Conservation (phyloP, 1,140 invertebrate species). For the Drosophila pachea region DNA sequence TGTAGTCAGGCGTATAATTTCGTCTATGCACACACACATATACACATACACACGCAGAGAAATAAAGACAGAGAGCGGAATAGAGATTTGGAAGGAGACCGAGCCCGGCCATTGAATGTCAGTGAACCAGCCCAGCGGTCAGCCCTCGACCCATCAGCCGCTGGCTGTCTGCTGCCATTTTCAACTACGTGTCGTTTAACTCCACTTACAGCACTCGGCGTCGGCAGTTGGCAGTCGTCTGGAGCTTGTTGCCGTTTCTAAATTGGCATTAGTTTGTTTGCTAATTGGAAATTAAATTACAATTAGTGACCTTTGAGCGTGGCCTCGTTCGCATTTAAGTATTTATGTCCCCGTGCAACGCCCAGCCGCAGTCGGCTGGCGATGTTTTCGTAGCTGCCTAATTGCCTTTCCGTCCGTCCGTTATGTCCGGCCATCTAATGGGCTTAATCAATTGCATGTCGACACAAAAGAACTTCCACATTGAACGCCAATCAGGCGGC, state of each 20-base stretch:
- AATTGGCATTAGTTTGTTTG: slow-evolving; percentile 78
- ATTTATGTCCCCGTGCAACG: slow-evolving; percentile 48
- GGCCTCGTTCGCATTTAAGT: slow-evolving; percentile 62
- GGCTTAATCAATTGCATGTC: slow-evolving; percentile 64
- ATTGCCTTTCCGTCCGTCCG: slow-evolving; percentile 54
- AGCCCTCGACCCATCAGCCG: neutral
- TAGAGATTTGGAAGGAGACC: neutral
- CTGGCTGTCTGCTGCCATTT: slow-evolving; percentile 21
- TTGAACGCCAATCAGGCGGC: neutral
- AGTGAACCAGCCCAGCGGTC: slow-evolving; percentile 1
- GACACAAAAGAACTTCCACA: neutral
- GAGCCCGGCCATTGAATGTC: slow-evolving; percentile 27
- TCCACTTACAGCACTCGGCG: slow-evolving; percentile 41
- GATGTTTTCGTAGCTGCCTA: slow-evolving; percentile 34
- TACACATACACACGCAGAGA: slow-evolving; percentile 10
- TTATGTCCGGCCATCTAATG: slow-evolving; percentile 46
- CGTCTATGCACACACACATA: slow-evolving; percentile 46
- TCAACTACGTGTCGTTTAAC: slow-evolving; percentile 68
- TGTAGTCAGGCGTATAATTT: slow-evolving; percentile 70
- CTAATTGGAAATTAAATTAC: slow-evolving; percentile 79
- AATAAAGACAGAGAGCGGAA: slow-evolving; percentile 23
- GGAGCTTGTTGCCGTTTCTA: slow-evolving; percentile 47
- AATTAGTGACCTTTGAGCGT: slow-evolving; percentile 77
- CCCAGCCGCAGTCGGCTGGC: neutral
- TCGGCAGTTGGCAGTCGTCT: slow-evolving; percentile 6